Evolutionary conservation across 2,113 vertebrate genomes (phyloP).

Genomic region (Leucopsar rothschildi): DNA sequence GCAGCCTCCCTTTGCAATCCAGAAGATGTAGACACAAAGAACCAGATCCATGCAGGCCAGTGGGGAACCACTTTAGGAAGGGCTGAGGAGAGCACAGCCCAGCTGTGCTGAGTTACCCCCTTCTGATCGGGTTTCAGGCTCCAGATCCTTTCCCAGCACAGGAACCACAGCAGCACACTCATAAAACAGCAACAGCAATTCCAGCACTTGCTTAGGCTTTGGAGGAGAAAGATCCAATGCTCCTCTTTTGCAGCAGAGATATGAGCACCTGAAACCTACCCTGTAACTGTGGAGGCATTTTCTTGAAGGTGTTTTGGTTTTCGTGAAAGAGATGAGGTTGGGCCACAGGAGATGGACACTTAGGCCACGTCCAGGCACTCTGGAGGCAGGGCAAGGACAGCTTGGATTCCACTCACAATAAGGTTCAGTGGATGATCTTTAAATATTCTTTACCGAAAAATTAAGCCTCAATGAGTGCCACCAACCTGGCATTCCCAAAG

Average conservation of each 20-base stretch:
- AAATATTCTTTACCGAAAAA: background rate
- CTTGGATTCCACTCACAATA: background rate
- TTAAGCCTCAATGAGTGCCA: background rate
- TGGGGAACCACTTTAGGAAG: conserved; percentile 31
- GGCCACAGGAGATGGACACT: background rate
- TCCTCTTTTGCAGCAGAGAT: background rate
- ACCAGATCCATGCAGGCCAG: conserved; percentile 18
- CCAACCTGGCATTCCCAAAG: background rate
- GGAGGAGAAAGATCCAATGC: background rate
- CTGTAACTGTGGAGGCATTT: background rate
- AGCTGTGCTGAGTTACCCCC: conserved; percentile 53
- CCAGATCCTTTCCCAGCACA: conserved; percentile 6
- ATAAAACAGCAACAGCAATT: conserved; percentile 9
- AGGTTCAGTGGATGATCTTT: background rate
- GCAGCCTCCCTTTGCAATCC: background rate
- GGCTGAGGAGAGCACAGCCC: background rate
- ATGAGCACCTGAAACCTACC: background rate
- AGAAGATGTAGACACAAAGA: conserved; percentile 49
- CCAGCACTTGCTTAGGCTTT: background rate
- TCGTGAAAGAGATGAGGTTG: background rate
- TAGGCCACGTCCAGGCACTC: accelerated
- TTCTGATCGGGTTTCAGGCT: conserved; percentile 40
- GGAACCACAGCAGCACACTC: conserved; percentile 1
- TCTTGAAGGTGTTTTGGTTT: background rate
- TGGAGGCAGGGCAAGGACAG: background rate